A percentile compares a stretch with the other conserved stretches of the same genome.
phyloP scores from a whole-genome alignment of 2,797 vertebrate species.

The Pangasius sanitwongsei region DNA sequence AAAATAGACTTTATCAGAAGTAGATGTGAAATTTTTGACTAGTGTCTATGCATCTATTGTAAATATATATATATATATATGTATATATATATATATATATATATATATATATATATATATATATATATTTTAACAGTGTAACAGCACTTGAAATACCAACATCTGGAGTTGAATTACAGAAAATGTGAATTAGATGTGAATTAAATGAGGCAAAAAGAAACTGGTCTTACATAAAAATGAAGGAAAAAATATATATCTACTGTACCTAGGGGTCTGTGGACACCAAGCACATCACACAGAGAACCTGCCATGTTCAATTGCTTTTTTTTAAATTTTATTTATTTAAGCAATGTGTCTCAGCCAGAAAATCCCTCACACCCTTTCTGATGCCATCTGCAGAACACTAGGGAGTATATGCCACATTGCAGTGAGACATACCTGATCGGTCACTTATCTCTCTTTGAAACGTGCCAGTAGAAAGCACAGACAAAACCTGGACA shows the following conservation, averaged over 20 bases:
- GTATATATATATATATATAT: too few species aligned
- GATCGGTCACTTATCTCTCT: not conserved
- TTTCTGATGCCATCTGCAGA: not conserved
- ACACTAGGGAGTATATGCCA: not conserved
- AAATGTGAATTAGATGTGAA: too few species aligned
- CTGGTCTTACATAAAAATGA: too few species aligned
- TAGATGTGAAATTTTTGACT: not conserved
- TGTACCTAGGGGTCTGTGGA: not conserved
- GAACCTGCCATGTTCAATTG: too few species aligned
- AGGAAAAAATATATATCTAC: too few species aligned
- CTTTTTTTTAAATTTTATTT: too few species aligned
- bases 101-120: too few species aligned
- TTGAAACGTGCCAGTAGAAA: not conserved
- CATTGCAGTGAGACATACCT: not conserved
- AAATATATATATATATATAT: not conserved
- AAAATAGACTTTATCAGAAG: not conserved
- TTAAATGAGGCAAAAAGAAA: too few species aligned
- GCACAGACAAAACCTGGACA: not conserved
- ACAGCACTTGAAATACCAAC: not conserved
- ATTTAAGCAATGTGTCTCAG: not conserved
- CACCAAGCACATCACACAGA: too few species aligned
- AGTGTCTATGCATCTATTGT: not conserved
- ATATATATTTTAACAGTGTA: too few species aligned
- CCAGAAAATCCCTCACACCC: not conserved
- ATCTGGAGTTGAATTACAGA: too few species aligned